phyloP scores from a whole-genome alignment of 2,113 vertebrate species.

The Chaenogobius annularis region DNA sequence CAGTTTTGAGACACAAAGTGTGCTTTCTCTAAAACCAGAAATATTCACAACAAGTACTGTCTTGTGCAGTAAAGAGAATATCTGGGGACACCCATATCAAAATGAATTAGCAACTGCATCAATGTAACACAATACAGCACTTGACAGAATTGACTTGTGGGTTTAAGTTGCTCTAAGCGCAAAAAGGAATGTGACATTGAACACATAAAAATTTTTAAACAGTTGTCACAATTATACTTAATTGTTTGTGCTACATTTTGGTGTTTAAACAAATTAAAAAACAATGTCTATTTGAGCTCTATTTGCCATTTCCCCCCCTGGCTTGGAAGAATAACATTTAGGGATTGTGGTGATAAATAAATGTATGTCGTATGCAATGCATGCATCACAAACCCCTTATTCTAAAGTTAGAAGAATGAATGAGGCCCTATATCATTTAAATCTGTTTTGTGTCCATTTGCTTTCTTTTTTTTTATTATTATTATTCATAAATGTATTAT shows the following conservation, averaged over 20 bases:
- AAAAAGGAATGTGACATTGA: background rate
- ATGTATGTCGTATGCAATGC: no score
- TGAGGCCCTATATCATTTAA: background rate
- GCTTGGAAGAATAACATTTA: no score
- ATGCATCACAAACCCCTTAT: no score
- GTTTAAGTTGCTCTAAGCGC: background rate
- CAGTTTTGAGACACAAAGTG: conserved; percentile 29
- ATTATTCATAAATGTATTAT: background rate
- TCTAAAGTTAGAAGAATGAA: background rate
- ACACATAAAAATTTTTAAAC: background rate
- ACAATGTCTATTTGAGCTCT: background rate
- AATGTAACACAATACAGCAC: background rate
- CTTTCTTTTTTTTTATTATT: no score
- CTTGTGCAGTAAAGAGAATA: conserved; percentile 51
- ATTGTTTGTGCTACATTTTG: no score
- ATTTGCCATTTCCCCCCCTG: background rate
- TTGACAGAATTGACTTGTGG: background rate
- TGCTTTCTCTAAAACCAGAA: conserved; percentile 33
- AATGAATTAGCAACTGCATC: conserved; percentile 13
- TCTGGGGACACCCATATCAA: background rate
- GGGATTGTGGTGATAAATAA: background rate
- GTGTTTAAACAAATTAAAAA: background rate
- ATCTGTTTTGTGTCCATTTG: no score
- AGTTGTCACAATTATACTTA: background rate
- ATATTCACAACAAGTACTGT: conserved; percentile 65